Evolutionary conservation across 92 coral and sea anemone species (phyloP), one percentile per base, ranked within the genome.

Genomic region (Porites rus): DNA sequence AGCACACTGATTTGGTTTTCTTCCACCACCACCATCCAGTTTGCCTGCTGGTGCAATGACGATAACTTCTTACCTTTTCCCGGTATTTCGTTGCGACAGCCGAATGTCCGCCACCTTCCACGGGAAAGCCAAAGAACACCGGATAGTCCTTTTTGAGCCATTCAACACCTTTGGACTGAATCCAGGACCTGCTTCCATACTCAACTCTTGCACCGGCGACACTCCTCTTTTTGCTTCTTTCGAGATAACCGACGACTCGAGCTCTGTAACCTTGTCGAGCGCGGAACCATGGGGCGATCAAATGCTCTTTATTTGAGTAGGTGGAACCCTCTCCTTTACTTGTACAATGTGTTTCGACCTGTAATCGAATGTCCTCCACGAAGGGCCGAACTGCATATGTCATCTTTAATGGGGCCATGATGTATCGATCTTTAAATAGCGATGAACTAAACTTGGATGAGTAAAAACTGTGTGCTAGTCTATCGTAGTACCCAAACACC

Each of bases 401-500:
- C 61, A 82, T 1, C 3, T 0, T 7, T 0, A 20, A 3, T 3
- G 91, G 91, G 16, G 89, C 91, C 14, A 25, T 25, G 28, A 1
- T 25, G 28, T 25, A 25, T 25, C 28, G 28, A 25, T 25, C 28
- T 25, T 25, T 1, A 25, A 25, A 25, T 25, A 25, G 2, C 28
- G 2, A 25, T 25, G 28, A 25, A 25, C 28, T 25, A 25, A 1
- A 1, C n/a, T n/a, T n/a, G 28, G 28, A 25, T 25, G 28, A 25
- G 28, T 1, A 25, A 25, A 25, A 25, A 1, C 28, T 25, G 28
- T 25, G 28, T 25, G 28, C 28, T 25, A 25, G 28, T 72, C 85
- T 87, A 86, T 91, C 93, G 74, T 70, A 91, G 65, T 87, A 91
- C 5, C 91, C 93, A 73, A 91, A 91, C 24, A 91, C 77, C 51